Percentiles rank a stretch among this genome's conserved stretches.
Conservation (phyloP, 2,113 vertebrate genomes). For the Trachemys scripta region DNA sequence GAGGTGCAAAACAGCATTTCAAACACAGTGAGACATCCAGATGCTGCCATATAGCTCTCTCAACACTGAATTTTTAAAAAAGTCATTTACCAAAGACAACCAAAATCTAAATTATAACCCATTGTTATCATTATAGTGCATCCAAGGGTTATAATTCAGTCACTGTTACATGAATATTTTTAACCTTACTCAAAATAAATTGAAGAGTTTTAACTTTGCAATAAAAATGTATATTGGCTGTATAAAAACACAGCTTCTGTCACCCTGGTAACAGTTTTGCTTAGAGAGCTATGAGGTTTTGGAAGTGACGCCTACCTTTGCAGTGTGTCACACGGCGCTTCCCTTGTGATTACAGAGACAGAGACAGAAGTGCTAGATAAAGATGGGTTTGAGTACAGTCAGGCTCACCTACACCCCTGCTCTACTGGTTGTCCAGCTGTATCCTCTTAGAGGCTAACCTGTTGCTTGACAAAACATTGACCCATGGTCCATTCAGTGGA, state of each 20-base stretch:
- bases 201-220: not conserved
- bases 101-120: constrained; percentile 56
- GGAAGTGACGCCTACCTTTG: constrained; percentile 92
- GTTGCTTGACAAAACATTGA: not conserved
- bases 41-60: constrained; percentile 79
- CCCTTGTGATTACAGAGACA: constrained; percentile 97
- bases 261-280: constrained; percentile 60
- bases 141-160: constrained; percentile 66
- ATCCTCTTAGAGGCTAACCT: not conserved
- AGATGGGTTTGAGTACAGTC: constrained; percentile 77
- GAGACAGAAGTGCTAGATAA: constrained; percentile 92
- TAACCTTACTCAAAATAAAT: not conserved
- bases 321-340: constrained; percentile 98
- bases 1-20: constrained; percentile 66
- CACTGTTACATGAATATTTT: constrained; percentile 8
- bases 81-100: constrained; percentile 33
- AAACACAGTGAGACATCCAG: constrained; percentile 67
- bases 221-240: constrained; percentile 33
- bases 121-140: not conserved
- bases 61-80: constrained; percentile 34
- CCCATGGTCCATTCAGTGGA: not conserved
- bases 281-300: constrained; percentile 80
- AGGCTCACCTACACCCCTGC: constrained; percentile 70
- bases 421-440: not conserved
- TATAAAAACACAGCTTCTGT: constrained; percentile 28